Conservation (phyloP, 2,888 invertebrate species). For the Nephrotoma appendiculata region DNA sequence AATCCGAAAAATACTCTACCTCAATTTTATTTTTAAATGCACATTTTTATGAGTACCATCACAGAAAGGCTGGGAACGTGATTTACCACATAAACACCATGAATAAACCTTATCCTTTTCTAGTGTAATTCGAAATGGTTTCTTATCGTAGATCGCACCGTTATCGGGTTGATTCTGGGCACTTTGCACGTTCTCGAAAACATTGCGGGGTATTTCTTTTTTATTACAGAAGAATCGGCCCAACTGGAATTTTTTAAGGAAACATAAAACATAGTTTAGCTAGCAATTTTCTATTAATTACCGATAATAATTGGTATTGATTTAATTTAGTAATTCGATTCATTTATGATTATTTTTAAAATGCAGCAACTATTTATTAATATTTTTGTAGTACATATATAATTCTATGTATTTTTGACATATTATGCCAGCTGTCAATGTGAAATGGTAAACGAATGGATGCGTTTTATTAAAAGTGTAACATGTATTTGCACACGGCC, state of each 20-base stretch:
- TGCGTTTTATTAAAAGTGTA: not conserved
- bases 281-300: not conserved
- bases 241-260: not conserved
- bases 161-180: conserved; percentile 49
- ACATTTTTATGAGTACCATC: conserved; percentile 80
- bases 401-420: not conserved
- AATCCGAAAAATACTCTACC: conserved; percentile 29
- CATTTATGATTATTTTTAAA: not conserved
- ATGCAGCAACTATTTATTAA: not conserved
- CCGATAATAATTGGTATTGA: not conserved
- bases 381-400: not conserved
- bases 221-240: not conserved
- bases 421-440: not conserved
- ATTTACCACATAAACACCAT: conserved; percentile 93
- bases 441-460: not conserved
- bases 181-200: conserved; percentile 42
- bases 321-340: not conserved
- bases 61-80: conserved; percentile 85
- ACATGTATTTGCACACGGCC: too few relatives aligned
- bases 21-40: conserved; percentile 56
- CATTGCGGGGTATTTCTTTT: conserved; percentile 49
- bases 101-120: conserved; percentile 62
- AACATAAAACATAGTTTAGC: not conserved
- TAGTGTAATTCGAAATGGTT: conserved; percentile 67
- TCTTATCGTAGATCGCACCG: conserved; percentile 74